Conservation (phyloP, 92 coral and sea anemone genomes). For the Virgularia gustaviana region DNA sequence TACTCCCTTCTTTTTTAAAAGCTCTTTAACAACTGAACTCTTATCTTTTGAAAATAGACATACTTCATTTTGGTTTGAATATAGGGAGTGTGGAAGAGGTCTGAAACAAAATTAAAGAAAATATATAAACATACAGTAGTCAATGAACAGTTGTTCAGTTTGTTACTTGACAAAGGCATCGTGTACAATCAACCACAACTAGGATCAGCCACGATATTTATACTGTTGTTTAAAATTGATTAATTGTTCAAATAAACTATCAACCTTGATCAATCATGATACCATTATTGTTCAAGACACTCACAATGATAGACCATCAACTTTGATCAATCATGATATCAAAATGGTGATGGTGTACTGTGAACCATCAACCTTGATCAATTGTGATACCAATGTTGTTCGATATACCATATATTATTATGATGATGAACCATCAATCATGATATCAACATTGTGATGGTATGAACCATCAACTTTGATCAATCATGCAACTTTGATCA, state of each 20-base stretch:
- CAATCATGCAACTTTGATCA: not conserved
- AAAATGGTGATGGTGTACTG: no score
- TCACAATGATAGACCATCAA: no score
- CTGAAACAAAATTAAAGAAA: slow-evolving; percentile 34
- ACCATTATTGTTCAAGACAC: not conserved
- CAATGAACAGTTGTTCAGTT: not conserved
- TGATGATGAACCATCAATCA: no score
- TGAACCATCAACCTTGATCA: no score
- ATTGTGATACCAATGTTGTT: no score
- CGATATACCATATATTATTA: no score
- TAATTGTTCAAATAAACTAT: no score
- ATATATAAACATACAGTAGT: not conserved
- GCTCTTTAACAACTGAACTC: slow-evolving; percentile 61
- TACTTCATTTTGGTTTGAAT: slow-evolving; percentile 67
- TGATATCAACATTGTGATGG: no score
- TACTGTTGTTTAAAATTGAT: no score
- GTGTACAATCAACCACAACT: not conserved
- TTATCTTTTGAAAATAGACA: slow-evolving; percentile 75
- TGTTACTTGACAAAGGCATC: not conserved
- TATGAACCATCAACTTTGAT: not conserved
- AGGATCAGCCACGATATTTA: no score
- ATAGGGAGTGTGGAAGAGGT: slow-evolving; percentile 61
- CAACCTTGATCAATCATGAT: not conserved
- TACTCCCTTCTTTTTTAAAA: slow-evolving; percentile 64
- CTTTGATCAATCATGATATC: no score